Conservation (phyloP, 2,797 vertebrate species). For the Notamacropus eugenii region DNA sequence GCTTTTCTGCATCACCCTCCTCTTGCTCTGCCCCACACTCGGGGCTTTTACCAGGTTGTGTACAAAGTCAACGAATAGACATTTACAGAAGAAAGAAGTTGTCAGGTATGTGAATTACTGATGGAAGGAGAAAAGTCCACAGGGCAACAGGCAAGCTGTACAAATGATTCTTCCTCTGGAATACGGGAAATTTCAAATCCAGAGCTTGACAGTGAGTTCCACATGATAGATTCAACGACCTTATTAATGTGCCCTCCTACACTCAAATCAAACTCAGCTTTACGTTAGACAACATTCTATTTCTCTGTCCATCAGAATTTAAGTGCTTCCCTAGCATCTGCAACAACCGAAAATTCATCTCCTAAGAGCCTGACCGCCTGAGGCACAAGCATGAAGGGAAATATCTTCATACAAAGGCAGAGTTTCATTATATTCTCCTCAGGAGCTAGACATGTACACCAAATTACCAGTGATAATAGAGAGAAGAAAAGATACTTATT, state of each 20-base stretch:
- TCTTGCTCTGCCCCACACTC: neutral
- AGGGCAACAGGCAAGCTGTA: neutral
- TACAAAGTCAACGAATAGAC: neutral
- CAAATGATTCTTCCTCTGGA: neutral
- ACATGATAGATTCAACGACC: neutral
- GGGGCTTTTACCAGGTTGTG: neutral
- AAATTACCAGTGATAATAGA: slow-evolving; percentile 45
- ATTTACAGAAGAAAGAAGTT: neutral
- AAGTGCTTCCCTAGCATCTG: slow-evolving; percentile 29
- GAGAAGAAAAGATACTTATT: slow-evolving; percentile 35
- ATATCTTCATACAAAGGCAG: slow-evolving; percentile 52
- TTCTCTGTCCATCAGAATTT: slow-evolving; percentile 19
- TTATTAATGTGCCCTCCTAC: slow-evolving; percentile 10
- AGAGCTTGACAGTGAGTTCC: slow-evolving; percentile 26
- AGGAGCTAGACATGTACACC: slow-evolving; percentile 31
- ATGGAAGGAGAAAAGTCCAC: neutral
- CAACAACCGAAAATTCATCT: slow-evolving; percentile 58
- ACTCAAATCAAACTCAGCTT: slow-evolving; percentile 56
- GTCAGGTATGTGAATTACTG: neutral
- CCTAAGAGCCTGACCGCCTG: slow-evolving; percentile 29
- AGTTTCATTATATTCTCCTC: slow-evolving; percentile 50
- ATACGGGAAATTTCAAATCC: neutral
- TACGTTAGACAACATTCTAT: slow-evolving; percentile 31
- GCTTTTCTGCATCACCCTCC: neutral
- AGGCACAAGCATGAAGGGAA: slow-evolving; percentile 51